Percentiles rank a stretch among this genome's conserved stretches.
These are phyloP conservation scores for Strongylocentrotus purpuratus DNA, from an alignment of 35 echinoderm and acorn worm genomes.

Conservation along the genomic window DNA sequence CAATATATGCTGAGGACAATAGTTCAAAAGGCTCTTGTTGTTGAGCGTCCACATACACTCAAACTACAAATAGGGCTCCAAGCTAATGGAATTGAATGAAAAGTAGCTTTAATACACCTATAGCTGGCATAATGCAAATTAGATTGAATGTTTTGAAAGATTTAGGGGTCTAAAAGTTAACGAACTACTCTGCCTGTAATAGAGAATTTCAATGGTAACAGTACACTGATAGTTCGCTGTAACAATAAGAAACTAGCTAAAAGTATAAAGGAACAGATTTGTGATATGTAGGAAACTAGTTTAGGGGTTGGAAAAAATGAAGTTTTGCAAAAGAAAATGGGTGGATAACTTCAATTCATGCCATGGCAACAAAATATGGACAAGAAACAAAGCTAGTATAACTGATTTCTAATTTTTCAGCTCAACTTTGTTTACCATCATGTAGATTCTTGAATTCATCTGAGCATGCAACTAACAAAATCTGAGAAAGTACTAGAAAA, in stretches of 20 bases:
- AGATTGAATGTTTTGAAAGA: conserved; percentile 11
- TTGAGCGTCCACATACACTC: neutral
- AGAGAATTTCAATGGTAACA: neutral
- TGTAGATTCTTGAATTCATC: too few species aligned
- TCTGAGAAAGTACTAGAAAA: too few species aligned
- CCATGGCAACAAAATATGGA: neutral
- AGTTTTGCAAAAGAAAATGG: neutral
- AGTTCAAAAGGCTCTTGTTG: neutral
- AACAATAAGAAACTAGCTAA: neutral
- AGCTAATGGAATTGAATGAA: neutral
- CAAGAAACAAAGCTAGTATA: neutral
- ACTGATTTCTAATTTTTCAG: neutral
- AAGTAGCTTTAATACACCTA: neutral
- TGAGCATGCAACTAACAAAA: too few species aligned
- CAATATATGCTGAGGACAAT: neutral
- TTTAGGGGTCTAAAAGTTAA: neutral
- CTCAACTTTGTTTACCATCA: too few species aligned
- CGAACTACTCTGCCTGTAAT: neutral
- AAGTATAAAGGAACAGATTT: neutral
- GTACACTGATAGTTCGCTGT: neutral
- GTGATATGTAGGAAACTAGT: neutral
- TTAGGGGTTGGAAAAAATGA: neutral
- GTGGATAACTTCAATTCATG: neutral
- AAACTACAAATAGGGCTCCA: neutral
- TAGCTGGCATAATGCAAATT: neutral